Evolutionary conservation across 2,113 vertebrate genomes (phyloP).

Genomic region (Hippocampus barbouri): DNA sequence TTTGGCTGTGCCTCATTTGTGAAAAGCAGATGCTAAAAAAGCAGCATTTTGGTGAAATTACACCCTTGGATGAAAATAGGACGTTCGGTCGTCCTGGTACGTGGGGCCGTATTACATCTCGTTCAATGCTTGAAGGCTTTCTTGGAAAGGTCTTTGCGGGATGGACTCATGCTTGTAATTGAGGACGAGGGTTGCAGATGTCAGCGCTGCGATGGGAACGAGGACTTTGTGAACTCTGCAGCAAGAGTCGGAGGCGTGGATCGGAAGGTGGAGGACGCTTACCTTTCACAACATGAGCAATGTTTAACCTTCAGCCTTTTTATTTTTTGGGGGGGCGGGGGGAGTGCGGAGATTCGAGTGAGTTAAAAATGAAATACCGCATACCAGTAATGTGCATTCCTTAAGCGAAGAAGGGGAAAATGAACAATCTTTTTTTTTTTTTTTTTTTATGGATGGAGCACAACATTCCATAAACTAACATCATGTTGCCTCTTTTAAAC

Average conservation of each 20-base stretch:
- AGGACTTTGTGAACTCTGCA: slow-evolving; percentile 46
- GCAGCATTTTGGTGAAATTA: slow-evolving; percentile 36
- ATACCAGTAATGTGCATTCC: neutral
- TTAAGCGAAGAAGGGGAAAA: neutral
- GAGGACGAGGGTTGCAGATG: slow-evolving; percentile 42
- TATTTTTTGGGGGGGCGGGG: no score
- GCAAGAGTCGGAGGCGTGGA: slow-evolving; percentile 39
- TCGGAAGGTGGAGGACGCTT: slow-evolving; percentile 11
- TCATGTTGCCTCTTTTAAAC: neutral
- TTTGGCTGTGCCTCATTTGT: slow-evolving; percentile 8
- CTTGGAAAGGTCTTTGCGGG: slow-evolving; percentile 50
- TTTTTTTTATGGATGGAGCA: neutral
- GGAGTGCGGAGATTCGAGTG: neutral
- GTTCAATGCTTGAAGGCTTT: slow-evolving; percentile 33
- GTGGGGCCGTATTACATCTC: slow-evolving; percentile 35
- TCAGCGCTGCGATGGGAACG: slow-evolving; percentile 32
- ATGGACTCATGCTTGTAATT: slow-evolving; percentile 47
- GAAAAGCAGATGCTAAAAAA: slow-evolving; percentile 20
- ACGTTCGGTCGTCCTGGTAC: slow-evolving; percentile 22
- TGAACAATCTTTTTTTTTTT: neutral
- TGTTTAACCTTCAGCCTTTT: slow-evolving; percentile 5
- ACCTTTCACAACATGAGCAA: slow-evolving; percentile 21
- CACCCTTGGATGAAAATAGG: slow-evolving; percentile 41
- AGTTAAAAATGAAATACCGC: neutral
- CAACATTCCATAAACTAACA: neutral